Conservation (phyloP, 2,797 vertebrate genomes). For the Trematomus bernacchii region DNA sequence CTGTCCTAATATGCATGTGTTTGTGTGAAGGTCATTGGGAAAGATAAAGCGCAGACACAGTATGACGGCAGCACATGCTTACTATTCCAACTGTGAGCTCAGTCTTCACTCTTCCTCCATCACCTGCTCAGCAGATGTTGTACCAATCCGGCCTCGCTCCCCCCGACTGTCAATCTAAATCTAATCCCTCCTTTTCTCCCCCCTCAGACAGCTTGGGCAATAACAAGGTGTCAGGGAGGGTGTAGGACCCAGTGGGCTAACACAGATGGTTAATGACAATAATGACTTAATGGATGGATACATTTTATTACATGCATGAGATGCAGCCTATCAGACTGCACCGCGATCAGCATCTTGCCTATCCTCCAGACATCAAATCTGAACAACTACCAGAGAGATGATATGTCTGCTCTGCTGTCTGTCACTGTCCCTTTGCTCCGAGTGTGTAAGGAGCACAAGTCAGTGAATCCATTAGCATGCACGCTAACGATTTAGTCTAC, state of each 20-base stretch:
- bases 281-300: constrained; percentile 68
- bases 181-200: constrained; percentile 49
- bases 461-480: constrained; percentile 42
- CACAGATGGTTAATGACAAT: constrained; percentile 76
- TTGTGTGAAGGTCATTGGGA: constrained; percentile 62
- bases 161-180: constrained; percentile 65
- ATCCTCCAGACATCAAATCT: constrained; percentile 28
- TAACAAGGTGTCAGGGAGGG: constrained; percentile 45
- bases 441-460: constrained; percentile 18
- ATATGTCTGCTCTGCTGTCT: constrained; percentile 40
- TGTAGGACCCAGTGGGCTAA: constrained; percentile 50
- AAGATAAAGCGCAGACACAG: constrained; percentile 54
- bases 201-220: constrained; percentile 38
- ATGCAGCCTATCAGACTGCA: constrained; percentile 44
- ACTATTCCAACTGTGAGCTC: constrained; percentile 72
- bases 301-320: constrained; percentile 66
- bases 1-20: constrained; percentile 46
- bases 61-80: constrained; percentile 51
- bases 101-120: constrained; percentile 69
- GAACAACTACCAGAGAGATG: constrained; percentile 21
- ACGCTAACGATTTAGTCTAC: constrained; percentile 40
- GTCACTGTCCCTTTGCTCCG: constrained; percentile 26
- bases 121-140: constrained; percentile 75
- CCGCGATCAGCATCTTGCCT: constrained; percentile 29
- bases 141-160: constrained; percentile 54